Evolutionary conservation across 2,113 vertebrate species (phyloP).

Genomic region (Cinclus cinclus): DNA sequence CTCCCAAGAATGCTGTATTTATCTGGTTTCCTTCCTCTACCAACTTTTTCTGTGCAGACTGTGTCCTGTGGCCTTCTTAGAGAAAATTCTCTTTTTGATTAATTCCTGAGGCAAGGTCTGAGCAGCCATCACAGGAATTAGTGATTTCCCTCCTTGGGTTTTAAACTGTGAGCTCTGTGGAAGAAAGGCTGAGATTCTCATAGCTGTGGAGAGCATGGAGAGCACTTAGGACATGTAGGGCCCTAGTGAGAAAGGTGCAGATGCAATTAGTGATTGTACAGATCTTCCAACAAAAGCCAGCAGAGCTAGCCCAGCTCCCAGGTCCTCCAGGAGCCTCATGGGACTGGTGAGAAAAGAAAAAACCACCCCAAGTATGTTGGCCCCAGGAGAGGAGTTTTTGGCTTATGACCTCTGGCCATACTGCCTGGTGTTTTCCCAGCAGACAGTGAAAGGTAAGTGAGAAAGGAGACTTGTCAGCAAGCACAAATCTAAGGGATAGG

Average conservation of each 20-base stretch:
- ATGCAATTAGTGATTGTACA: neutral
- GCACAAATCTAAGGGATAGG: neutral
- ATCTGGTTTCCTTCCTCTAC: neutral
- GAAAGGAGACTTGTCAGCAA: neutral
- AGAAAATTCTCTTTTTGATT: neutral
- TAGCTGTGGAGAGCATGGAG: neutral
- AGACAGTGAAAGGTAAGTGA: neutral
- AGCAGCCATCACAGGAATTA: neutral
- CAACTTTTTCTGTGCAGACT: neutral
- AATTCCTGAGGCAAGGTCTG: neutral
- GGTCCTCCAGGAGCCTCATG: fast-evolving
- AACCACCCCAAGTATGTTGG: fast-evolving
- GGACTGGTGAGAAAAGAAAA: neutral
- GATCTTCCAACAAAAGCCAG: neutral
- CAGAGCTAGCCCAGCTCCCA: neutral
- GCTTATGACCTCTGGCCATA: neutral
- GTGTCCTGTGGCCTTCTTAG: neutral
- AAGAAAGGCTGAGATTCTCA: neutral
- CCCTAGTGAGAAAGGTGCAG: neutral
- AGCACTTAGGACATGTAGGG: neutral
- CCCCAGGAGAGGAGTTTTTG: neutral
- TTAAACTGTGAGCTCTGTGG: neutral
- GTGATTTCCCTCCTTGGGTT: neutral
- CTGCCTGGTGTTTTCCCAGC: neutral
- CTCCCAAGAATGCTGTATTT: neutral